These are phyloP conservation scores for Allacma fusca DNA, from an alignment of 2,888 invertebrate species.

Conservation along the genomic window DNA sequence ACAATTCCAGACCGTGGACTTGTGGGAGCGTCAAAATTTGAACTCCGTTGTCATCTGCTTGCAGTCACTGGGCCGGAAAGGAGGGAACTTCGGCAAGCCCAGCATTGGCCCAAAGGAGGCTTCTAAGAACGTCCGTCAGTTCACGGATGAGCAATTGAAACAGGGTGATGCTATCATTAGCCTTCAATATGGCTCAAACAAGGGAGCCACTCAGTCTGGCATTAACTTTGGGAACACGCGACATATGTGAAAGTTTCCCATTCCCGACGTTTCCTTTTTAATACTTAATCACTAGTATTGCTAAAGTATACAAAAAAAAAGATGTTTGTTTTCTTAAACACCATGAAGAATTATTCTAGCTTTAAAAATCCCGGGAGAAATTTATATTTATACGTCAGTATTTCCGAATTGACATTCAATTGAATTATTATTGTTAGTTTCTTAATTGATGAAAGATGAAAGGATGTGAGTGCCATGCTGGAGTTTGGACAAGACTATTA, in stretches of 20 bases:
- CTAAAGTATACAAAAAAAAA: not conserved
- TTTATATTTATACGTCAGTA: not conserved
- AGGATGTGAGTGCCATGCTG: too few species aligned
- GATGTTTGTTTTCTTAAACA: not conserved
- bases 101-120: constrained; percentile 96
- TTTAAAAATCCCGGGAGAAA: too few species aligned
- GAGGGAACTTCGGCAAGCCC: constrained; percentile 77
- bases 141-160: constrained; percentile 91
- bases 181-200: constrained; percentile 96
- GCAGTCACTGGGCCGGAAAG: constrained; percentile 92
- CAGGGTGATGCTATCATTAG: constrained; percentile 94
- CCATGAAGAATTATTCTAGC: not conserved
- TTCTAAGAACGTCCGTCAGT: constrained; percentile 91
- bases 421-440: not conserved
- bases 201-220: constrained; percentile 95
- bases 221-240: constrained; percentile 97
- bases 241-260: constrained; percentile 93
- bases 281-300: too few species aligned
- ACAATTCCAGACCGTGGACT: constrained; percentile 90
- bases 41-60: constrained; percentile 95
- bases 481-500: too few species aligned
- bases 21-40: constrained; percentile 93
- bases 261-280: not conserved
- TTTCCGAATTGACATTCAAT: not conserved
- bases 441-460: not conserved